A percentile compares a stretch with the other conserved stretches of the same genome.
Conservation (phyloP, 1,140 invertebrate genomes). For the Macrobrachium rosenbergii region DNA sequence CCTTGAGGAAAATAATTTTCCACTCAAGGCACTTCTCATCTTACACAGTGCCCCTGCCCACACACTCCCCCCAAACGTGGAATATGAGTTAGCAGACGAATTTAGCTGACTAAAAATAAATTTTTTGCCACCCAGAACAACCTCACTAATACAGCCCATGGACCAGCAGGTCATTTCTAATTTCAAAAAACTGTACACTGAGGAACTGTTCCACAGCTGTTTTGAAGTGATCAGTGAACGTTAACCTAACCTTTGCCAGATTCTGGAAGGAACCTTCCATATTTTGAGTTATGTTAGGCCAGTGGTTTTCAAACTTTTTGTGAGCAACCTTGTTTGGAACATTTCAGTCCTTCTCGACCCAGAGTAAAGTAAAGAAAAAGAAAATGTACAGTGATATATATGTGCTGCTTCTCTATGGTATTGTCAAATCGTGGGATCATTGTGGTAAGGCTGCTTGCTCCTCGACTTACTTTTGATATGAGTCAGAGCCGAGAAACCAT, state of each 20-base stretch:
- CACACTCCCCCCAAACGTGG: background rate
- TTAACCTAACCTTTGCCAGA: background rate
- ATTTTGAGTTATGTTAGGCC: slow-evolving; percentile 9
- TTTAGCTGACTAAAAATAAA: background rate
- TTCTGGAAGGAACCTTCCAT: slow-evolving; percentile 28
- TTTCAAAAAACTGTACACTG: slow-evolving; percentile 17
- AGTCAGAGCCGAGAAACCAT: too few relatives aligned
- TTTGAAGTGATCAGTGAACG: background rate
- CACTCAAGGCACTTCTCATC: background rate
- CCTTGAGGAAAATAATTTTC: background rate
- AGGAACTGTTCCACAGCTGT: background rate
- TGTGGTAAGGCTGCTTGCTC: too few relatives aligned
- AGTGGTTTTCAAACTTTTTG: too few relatives aligned
- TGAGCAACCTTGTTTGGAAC: too few relatives aligned
- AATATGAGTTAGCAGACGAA: background rate
- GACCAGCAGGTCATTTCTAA: too few relatives aligned
- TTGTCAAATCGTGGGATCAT: too few relatives aligned
- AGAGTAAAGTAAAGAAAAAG: too few relatives aligned
- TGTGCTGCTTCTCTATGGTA: too few relatives aligned
- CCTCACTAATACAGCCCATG: too few relatives aligned
- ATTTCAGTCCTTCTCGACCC: too few relatives aligned
- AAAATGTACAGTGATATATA: too few relatives aligned
- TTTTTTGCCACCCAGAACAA: background rate
- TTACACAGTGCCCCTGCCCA: background rate
- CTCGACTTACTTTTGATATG: too few relatives aligned